Percentiles rank a stretch among this genome's conserved stretches.
Conservation (phyloP, 2,888 invertebrate species). For the Pilophorus perplexus region DNA sequence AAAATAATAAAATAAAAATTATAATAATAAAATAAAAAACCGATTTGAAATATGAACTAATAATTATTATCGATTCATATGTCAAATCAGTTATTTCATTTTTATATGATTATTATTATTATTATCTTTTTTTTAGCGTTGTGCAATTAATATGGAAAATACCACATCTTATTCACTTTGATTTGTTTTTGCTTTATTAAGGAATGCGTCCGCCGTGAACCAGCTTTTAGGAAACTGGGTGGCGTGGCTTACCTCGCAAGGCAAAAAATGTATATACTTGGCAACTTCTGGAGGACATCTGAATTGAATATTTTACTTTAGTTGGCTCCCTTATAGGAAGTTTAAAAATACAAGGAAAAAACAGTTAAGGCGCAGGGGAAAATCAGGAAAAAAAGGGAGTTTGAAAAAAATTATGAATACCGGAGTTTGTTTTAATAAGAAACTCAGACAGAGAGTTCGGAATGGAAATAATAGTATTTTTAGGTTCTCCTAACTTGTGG, state of each 20-base stretch:
- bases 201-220: background rate
- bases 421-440: background rate
- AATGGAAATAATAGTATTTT: slow-evolving; percentile 19
- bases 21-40: too few relatives aligned
- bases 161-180: too few relatives aligned
- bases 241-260: slow-evolving; percentile 2
- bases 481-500: background rate
- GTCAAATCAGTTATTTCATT: too few relatives aligned
- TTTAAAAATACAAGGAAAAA: background rate
- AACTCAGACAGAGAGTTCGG: background rate
- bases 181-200: too few relatives aligned
- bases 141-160: too few relatives aligned
- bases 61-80: too few relatives aligned
- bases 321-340: background rate
- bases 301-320: slow-evolving; percentile 22
- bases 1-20: too few relatives aligned
- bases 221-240: too few relatives aligned
- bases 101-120: too few relatives aligned
- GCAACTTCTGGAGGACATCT: slow-evolving; percentile 4
- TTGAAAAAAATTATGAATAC: background rate
- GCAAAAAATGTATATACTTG: slow-evolving; percentile 26
- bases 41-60: too few relatives aligned
- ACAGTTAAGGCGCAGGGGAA: background rate
- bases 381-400: background rate
- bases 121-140: too few relatives aligned